phyloP scores from a whole-genome alignment of 2,113 vertebrate genomes.

The Crotalus viridis region DNA sequence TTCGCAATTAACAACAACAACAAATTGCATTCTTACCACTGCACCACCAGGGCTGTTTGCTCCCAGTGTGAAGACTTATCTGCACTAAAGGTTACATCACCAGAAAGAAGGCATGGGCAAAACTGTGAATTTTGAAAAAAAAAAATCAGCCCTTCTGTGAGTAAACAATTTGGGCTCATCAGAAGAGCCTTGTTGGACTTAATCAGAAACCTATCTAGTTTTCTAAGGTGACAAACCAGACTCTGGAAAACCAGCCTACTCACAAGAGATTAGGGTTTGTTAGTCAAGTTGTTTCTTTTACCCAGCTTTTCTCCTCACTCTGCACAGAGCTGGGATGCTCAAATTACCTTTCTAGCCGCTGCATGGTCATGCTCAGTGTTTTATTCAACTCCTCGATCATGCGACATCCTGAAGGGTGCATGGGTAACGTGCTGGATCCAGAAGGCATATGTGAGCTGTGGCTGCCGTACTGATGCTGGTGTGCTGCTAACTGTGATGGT shows the following conservation, averaged over 20 bases:
- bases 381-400: conserved; percentile 98
- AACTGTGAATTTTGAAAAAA: not conserved
- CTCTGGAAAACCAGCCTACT: not conserved
- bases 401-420: conserved; percentile 86
- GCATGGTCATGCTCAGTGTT: conserved; percentile 93
- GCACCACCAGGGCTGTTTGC: not conserved
- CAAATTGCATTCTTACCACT: not conserved
- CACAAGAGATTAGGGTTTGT: not conserved
- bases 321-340: not conserved
- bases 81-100: not conserved
- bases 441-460: conserved; percentile 75
- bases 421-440: conserved; percentile 76
- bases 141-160: not conserved
- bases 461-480: conserved; percentile 86
- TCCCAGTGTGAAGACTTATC: not conserved
- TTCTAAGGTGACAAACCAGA: not conserved
- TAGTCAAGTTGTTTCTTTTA: not conserved
- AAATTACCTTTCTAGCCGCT: conserved; percentile 92
- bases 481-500: conserved; percentile 82
- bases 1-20: too few species aligned
- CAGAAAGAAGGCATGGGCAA: not conserved
- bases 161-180: not conserved
- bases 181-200: not conserved
- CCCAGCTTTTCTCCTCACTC: not conserved
- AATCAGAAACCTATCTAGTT: not conserved